These are phyloP conservation scores for Microctonus aethiopoides DNA, from an alignment of 2,888 invertebrate genomes.

Conservation along the genomic window DNA sequence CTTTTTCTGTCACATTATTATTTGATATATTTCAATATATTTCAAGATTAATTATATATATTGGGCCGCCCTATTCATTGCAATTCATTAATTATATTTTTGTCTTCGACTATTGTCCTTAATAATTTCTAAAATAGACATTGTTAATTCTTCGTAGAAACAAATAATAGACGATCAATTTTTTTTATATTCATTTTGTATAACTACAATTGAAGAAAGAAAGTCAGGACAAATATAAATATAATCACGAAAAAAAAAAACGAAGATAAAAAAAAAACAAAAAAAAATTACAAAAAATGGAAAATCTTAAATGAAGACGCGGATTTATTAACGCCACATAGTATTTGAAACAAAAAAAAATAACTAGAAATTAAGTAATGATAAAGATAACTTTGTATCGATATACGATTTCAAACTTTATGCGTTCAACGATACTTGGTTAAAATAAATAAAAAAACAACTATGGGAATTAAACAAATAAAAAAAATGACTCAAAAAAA, in stretches of 20 bases:
- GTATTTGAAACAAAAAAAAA: conserved; percentile 44
- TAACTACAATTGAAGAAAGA: conserved; percentile 12
- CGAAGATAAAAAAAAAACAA: too few relatives aligned
- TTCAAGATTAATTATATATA: neutral
- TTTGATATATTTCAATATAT: neutral
- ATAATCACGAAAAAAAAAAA: conserved; percentile 27
- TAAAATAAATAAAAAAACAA: neutral
- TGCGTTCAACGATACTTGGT: neutral
- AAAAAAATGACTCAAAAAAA: conserved; percentile 28
- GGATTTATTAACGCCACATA: conserved; percentile 51
- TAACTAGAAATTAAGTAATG: conserved; percentile 44
- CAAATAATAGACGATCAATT: neutral
- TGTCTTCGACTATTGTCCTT: neutral
- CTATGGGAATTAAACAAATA: conserved; percentile 30
- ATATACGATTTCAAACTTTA: conserved; percentile 47
- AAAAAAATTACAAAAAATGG: neutral
- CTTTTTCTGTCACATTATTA: neutral
- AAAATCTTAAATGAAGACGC: conserved; percentile 32
- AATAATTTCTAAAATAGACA: neutral
- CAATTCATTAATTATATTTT: neutral
- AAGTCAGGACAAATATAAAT: conserved; percentile 32
- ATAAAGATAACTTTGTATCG: conserved; percentile 49
- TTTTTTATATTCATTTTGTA: conserved; percentile 4
- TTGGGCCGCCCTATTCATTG: conserved; percentile 1
- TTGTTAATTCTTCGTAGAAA: conserved; percentile 12